A percentile compares a stretch with the other conserved stretches of the same genome.
Conservation (phyloP, 2,888 invertebrate genomes). For the Helobdella robusta region DNA sequence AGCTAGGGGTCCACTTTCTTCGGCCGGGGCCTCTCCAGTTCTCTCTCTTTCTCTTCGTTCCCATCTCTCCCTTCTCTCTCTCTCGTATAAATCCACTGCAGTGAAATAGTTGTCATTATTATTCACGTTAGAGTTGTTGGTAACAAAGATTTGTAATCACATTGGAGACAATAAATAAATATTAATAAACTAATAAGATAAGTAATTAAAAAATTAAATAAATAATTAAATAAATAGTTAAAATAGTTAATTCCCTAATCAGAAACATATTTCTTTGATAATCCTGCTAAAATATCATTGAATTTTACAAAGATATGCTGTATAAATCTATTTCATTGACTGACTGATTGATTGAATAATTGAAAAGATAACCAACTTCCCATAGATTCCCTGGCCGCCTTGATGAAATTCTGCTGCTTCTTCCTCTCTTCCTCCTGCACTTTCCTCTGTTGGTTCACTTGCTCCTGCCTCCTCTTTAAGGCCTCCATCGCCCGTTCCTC, state of each 20-base stretch:
- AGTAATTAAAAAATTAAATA: background rate
- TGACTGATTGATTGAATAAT: no score
- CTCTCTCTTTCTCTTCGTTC: constrained; percentile 35
- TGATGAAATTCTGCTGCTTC: constrained; percentile 55
- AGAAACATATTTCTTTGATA: background rate
- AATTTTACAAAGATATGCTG: no score
- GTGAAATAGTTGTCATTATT: no score
- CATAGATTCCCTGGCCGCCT: constrained; percentile 46
- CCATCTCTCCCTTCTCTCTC: constrained; percentile 36
- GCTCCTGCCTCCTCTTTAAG: constrained; percentile 74
- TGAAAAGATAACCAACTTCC: background rate
- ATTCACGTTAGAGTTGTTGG: no score
- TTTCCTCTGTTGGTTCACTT: constrained; percentile 69
- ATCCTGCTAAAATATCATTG: no score
- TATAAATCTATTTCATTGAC: no score
- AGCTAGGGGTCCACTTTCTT: constrained; percentile 38
- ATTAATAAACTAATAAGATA: no score
- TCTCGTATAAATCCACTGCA: constrained; percentile 35
- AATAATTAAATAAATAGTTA: background rate
- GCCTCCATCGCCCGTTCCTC: constrained; percentile 86
- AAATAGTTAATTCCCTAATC: background rate
- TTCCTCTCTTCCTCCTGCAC: constrained; percentile 62
- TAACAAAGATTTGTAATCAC: no score
- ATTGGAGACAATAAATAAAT: no score
- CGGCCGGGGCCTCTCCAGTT: constrained; percentile 35